These are phyloP conservation scores for Holotrichia oblita DNA, from an alignment of 1,140 invertebrate genomes.

Conservation along the genomic window DNA sequence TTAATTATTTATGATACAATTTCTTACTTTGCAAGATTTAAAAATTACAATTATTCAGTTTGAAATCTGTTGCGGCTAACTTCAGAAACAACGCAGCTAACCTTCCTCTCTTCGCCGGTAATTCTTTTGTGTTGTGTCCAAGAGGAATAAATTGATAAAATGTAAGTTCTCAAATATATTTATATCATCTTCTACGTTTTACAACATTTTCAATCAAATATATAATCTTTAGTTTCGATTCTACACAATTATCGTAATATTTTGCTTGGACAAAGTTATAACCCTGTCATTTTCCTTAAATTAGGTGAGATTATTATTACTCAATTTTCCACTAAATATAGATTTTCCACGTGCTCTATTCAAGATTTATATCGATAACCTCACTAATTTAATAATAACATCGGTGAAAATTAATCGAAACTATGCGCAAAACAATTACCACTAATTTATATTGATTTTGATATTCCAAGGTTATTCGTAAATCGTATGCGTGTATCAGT, in stretches of 20 bases:
- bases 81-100: constrained; percentile 3
- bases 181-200: background rate
- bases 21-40: no score
- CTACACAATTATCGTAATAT: background rate
- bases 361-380: background rate
- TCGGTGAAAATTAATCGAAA: no score
- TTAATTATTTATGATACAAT: no score
- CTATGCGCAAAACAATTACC: no score
- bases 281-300: background rate
- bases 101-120: constrained; percentile 17
- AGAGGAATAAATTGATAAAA: background rate
- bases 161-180: background rate
- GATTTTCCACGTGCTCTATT: background rate
- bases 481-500: background rate
- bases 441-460: background rate
- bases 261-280: background rate
- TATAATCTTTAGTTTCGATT: background rate
- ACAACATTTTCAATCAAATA: background rate
- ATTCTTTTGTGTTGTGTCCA: background rate
- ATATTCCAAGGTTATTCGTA: background rate
- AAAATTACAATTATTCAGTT: no score
- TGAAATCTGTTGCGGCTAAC: background rate
- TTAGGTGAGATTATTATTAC: background rate
- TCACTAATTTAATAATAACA: no score
- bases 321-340: background rate